Evolutionary conservation across 2,797 vertebrate genomes (phyloP), one percentile per base, ranked within the genome.

Genomic region (Myioborus miniatus): DNA sequence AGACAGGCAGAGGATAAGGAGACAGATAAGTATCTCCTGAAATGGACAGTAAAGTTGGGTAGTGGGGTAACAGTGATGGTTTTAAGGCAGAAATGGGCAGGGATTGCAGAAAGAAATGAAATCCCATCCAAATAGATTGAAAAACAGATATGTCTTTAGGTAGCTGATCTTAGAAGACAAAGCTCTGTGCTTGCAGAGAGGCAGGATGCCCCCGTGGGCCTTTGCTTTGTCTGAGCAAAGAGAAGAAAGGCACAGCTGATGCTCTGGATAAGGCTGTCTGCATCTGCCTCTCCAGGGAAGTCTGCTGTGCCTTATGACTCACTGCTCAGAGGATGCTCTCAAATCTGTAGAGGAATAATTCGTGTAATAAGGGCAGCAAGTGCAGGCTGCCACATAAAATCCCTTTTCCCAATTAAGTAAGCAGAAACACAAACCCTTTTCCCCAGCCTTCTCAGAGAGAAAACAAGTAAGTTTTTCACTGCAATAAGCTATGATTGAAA

Each of bases 261-360:
- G 83, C 72, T 90, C 90, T 92, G 70, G 85, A 93, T 92, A 92
- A 93, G 71, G 46, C 87, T 91, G 84, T n/a, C 82, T 94, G 84
- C 55, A 56, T 77, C 75, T 77, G 71, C 59, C 75, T 87, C 87
- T 71, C 62, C 44, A 26, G 64, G 60, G 91, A 83, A 79, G 68
- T 58, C 86, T 88, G 21, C 11, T 74, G 46, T 71, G 49, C 7
- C 17, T 64, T 75, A 59, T 37, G 53, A 77, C 76, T 94, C 89
- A 81, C 32, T 68, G 77, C 77, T 88, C 60, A 90, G 79, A 83
- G 80, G 70, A 85, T 36, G 60, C 75, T 90, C 70, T 91, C 52
- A 62, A 56, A 75, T 46, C 87, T 69, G 58, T 4, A 65, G 64
- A 76, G 44, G 63, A 90, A 63, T 81, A 85, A 93, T 41, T 76